Evolutionary conservation across 1,140 invertebrate species (phyloP), one percentile per base, ranked within the genome.

Genomic region (Sycophila sp.): DNA sequence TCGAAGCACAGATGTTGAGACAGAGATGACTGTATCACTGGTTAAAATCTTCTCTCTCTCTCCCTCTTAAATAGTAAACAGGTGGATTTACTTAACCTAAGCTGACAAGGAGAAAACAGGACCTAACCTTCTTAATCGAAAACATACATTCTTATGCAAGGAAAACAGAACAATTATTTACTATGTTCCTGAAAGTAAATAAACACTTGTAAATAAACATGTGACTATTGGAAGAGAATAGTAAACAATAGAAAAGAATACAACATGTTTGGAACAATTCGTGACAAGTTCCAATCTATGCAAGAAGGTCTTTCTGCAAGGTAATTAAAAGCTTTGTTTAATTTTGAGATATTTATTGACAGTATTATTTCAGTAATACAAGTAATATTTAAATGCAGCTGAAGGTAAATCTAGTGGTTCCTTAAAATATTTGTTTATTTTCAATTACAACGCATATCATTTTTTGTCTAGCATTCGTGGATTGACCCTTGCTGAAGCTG

Each of bases 221-320:
- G 32, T 53, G 19, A 60, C 45, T 63, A 8, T 56, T 67, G 11
- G 38, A 42, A 32, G 22, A 49, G 38, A 19, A 38, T 19, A 51
- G 2, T 51, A 11, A 26, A 15, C 26, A 51, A 11, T n/a, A 53
- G 13, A 34, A 36, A 55, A 60, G n/a, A 17, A 55, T 56, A 42
- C 28, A 82, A 62, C 24, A 88, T 88, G 87, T 88, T 88, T 81
- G 85, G 84, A 30, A 81, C 78, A 58, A 73, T 88, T 19, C 80
- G 81, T 69, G 85, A 83, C 72, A 87, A 87, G 66, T 86, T 88
- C 73, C 84, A 87, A 47, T 86, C 81, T 26, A 85, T 88, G 4
- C 87, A 88, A 74, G 86, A 87, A 72, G 86, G 87, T 42, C 85
- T 88, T 73, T 84, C 87, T 7, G 85, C 85, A 28, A 87, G 87